Evolutionary conservation across 2,888 invertebrate genomes (phyloP).

Genomic region (Morinoia aosen): DNA sequence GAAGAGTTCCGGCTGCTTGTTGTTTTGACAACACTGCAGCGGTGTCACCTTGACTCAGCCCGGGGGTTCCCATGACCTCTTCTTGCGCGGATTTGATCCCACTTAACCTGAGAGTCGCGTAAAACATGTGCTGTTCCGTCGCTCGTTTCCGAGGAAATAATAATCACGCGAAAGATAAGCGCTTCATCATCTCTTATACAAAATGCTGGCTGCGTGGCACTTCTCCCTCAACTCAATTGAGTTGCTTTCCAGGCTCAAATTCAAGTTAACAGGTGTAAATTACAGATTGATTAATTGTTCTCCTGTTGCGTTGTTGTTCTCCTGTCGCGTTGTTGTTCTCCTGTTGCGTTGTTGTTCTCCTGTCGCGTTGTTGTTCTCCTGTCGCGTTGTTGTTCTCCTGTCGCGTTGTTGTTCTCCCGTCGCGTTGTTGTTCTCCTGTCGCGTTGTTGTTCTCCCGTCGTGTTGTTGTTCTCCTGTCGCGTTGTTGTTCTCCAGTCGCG

Average conservation of each 20-base stretch:
- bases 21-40: not conserved
- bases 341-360: no score
- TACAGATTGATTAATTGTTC: no score
- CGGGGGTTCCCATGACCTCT: not conserved
- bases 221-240: not conserved
- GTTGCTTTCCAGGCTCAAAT: not conserved
- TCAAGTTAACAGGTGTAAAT: not conserved
- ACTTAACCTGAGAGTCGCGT: not conserved
- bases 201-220: not conserved
- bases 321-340: no score
- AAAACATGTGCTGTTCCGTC: not conserved
- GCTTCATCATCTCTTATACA: not conserved
- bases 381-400: no score
- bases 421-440: no score
- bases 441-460: no score
- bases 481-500: no score
- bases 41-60: not conserved
- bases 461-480: no score
- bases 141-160: not conserved
- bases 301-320: no score
- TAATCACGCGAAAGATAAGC: not conserved
- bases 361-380: no score
- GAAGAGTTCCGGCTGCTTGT: slow-evolving; percentile 22
- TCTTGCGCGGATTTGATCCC: not conserved
- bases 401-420: no score